Conservation (phyloP, 2,888 invertebrate species). For the Sceliomorpha sp. region DNA sequence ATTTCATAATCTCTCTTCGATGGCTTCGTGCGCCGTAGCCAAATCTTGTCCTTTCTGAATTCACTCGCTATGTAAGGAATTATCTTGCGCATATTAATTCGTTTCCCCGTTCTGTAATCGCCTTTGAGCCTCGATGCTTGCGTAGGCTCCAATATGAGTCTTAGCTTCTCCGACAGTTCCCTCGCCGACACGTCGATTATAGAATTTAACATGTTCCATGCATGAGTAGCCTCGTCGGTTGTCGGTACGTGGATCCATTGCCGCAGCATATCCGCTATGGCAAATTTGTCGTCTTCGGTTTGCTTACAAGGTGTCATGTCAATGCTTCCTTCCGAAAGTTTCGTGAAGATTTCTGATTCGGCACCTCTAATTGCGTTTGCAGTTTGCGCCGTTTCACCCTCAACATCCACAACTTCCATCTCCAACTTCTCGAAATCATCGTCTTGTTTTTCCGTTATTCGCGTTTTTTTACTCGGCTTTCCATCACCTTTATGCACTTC, state of each 20-base stretch:
- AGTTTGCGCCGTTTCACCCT: slow-evolving; percentile 88
- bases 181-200: slow-evolving; percentile 86
- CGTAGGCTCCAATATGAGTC: slow-evolving; percentile 97
- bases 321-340: slow-evolving; percentile 57
- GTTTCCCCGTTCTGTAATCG: slow-evolving; percentile 97
- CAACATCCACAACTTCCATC: slow-evolving; percentile 82
- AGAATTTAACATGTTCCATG: slow-evolving; percentile 85
- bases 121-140: slow-evolving; percentile 95
- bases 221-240: slow-evolving; percentile 80
- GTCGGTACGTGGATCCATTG: slow-evolving; percentile 75
- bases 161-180: slow-evolving; percentile 94
- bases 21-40: slow-evolving; percentile 97
- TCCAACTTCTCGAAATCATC: slow-evolving; percentile 18
- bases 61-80: slow-evolving; percentile 99
- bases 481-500: slow-evolving; percentile 81
- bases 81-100: slow-evolving; percentile 98
- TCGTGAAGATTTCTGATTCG: slow-evolving; percentile 90
- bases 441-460: slow-evolving; percentile 6
- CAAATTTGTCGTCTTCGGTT: slow-evolving; percentile 63
- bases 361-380: slow-evolving; percentile 84
- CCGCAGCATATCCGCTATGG: slow-evolving; percentile 69
- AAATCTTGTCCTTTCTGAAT: slow-evolving; percentile 99
- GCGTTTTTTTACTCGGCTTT: slow-evolving; percentile 64
- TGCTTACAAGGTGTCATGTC: slow-evolving; percentile 21
- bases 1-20: slow-evolving; percentile 98